These are phyloP conservation scores for Tautogolabrus adspersus DNA, from an alignment of 2,113 vertebrate species.

Conservation along the genomic window DNA sequence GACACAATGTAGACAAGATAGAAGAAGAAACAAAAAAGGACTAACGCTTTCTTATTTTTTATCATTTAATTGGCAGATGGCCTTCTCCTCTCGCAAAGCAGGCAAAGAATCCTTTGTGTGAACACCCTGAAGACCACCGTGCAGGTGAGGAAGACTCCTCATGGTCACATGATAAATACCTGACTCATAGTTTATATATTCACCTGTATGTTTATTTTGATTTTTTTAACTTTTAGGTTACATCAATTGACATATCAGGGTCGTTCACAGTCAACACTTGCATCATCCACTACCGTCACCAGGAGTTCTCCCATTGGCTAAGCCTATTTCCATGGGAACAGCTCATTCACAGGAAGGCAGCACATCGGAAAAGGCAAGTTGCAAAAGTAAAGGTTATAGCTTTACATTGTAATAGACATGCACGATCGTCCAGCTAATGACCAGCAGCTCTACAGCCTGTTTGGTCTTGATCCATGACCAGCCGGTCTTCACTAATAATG, in stretches of 20 bases:
- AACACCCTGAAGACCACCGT: conserved; percentile 89
- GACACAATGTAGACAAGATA: neutral
- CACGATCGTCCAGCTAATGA: no score
- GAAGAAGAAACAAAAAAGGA: neutral
- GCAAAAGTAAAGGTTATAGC: neutral
- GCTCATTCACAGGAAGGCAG: conserved; percentile 74
- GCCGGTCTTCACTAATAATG: no score
- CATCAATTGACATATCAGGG: conserved; percentile 90
- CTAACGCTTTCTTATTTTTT: conserved; percentile 12
- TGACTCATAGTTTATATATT: conserved; percentile 3
- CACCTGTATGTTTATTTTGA: neutral
- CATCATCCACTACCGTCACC: conserved; percentile 97
- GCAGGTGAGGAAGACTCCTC: conserved; percentile 81
- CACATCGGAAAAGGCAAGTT: conserved; percentile 79
- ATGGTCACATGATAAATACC: neutral
- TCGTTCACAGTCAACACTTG: conserved; percentile 92
- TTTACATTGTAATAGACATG: neutral
- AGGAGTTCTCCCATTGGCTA: conserved; percentile 96
- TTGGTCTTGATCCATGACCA: no score
- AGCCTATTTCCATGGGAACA: conserved; percentile 88
- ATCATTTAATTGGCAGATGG: conserved; percentile 84
- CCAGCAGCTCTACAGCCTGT: no score
- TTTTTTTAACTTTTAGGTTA: conserved; percentile 86
- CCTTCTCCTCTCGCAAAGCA: conserved; percentile 95
- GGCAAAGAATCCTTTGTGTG: conserved; percentile 95